A percentile compares a stretch with the other conserved stretches of the same genome.
phyloP scores from a whole-genome alignment of 2,113 vertebrate species.

The Naja naja region DNA sequence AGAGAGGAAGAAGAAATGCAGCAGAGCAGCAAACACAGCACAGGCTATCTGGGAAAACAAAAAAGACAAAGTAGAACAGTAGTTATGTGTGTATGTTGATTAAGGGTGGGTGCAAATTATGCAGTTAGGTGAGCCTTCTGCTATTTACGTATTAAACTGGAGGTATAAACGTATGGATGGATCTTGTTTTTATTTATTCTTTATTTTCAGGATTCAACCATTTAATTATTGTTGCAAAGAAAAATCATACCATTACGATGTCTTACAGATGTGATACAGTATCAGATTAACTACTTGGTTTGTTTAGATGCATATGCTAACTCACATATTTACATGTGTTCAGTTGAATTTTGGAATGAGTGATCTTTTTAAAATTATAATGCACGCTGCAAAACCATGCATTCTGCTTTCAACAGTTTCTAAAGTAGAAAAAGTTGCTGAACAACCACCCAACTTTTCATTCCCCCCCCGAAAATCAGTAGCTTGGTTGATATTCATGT shows the following conservation, averaged over 20 bases:
- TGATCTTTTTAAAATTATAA: not conserved
- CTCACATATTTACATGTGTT: not conserved
- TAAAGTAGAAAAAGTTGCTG: not conserved
- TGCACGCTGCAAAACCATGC: not conserved
- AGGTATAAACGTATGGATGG: not conserved
- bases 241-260: not conserved
- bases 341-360: not conserved
- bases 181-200: not conserved
- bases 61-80: conserved; percentile 34
- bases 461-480: not conserved
- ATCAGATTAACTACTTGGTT: not conserved
- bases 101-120: not conserved
- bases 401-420: not conserved
- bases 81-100: not conserved
- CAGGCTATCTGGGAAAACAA: conserved; percentile 84
- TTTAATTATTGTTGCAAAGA: not conserved
- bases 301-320: not conserved
- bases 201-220: not conserved
- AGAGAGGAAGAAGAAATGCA: conserved; percentile 98
- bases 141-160: not conserved
- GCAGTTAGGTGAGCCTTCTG: not conserved
- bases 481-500: not conserved
- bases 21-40: conserved; percentile 91
- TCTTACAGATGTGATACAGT: not conserved
- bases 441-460: not conserved